Evolutionary conservation across 2,888 invertebrate species (phyloP).

Genomic region (Mythimna ferrago): DNA sequence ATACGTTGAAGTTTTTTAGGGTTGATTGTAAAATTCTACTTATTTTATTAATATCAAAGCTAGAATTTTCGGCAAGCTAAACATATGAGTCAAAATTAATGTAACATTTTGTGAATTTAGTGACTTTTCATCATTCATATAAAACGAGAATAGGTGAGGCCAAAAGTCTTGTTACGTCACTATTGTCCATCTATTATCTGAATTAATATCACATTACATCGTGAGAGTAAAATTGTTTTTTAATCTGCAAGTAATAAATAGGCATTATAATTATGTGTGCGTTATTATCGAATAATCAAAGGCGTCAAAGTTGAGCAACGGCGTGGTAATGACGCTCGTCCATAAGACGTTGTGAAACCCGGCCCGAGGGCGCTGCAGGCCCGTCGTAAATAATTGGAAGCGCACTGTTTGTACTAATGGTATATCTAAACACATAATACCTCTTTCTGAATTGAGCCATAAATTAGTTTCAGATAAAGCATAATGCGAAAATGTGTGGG

Average conservation of each 20-base stretch:
- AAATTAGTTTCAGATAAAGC: conserved; percentile 74
- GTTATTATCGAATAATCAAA: conserved; percentile 74
- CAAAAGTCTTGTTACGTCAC: conserved; percentile 27
- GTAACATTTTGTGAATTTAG: not conserved
- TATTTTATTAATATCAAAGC: not conserved
- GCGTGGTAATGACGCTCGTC: conserved; percentile 74
- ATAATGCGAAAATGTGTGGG: conserved; percentile 70
- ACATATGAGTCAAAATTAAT: too few species aligned
- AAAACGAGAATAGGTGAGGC: not conserved
- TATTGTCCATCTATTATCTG: conserved; percentile 34
- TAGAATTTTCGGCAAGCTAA: not conserved
- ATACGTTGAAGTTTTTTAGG: not conserved
- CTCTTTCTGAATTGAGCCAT: conserved; percentile 83
- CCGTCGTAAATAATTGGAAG: conserved; percentile 85
- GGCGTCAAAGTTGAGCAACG: conserved; percentile 76
- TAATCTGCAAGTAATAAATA: conserved; percentile 64
- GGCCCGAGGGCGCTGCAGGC: conserved; percentile 74
- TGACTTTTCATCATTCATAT: not conserved
- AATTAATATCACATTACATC: conserved; percentile 61
- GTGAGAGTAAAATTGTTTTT: conserved; percentile 61
- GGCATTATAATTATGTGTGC: conserved; percentile 61
- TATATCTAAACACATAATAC: conserved; percentile 81
- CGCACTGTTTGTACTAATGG: conserved; percentile 84
- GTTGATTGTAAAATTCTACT: not conserved
- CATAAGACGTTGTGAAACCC: conserved; percentile 78